These are phyloP conservation scores for Tragelaphus imberbis DNA, from an alignment of 2,113 vertebrate species.

Conservation along the genomic window DNA sequence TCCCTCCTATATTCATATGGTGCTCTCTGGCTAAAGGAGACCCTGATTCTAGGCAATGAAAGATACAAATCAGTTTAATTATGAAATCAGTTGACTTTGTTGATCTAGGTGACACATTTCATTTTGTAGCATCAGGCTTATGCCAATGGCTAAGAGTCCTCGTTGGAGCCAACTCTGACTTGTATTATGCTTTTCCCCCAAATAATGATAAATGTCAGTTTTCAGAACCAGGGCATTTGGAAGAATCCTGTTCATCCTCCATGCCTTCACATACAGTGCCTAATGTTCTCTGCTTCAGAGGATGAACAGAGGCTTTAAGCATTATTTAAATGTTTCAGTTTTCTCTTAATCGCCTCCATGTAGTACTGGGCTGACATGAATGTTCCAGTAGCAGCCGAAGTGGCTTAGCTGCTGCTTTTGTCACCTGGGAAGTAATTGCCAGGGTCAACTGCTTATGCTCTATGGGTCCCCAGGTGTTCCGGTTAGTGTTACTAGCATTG, in stretches of 20 bases:
- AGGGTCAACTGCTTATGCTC: not conserved
- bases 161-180: not conserved
- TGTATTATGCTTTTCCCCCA: not conserved
- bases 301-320: not conserved
- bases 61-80: not conserved
- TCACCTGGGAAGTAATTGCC: not conserved
- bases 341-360: not conserved
- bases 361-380: not conserved
- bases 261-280: not conserved
- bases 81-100: not conserved
- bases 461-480: not conserved
- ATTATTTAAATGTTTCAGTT: not conserved
- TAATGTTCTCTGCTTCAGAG: not conserved
- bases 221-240: not conserved
- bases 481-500: not conserved
- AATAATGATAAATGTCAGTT: not conserved
- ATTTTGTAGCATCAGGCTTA: not conserved
- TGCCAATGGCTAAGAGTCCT: not conserved
- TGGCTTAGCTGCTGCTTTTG: rapidly evolving
- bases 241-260: not conserved
- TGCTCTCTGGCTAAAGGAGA: not conserved
- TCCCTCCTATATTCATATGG: not conserved
- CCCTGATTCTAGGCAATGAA: not conserved
- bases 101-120: not conserved
- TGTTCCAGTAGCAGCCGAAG: not conserved